phyloP scores from a whole-genome alignment of 2,888 invertebrate genomes.

The Hipparchia sbordonii region DNA sequence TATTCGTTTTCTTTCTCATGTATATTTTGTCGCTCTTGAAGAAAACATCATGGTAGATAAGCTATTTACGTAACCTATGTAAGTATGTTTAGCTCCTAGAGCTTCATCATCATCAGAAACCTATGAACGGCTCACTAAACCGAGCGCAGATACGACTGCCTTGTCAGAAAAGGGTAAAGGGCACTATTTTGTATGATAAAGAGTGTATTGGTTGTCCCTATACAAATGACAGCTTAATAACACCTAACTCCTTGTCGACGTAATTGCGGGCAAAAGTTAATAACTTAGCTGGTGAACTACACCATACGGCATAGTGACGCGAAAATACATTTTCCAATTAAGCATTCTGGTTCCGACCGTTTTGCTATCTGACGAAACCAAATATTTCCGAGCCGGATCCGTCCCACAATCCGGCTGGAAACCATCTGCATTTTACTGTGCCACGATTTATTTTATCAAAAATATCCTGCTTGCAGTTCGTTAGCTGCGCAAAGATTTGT shows the following conservation, averaged over 20 bases:
- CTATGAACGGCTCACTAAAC: too few species aligned
- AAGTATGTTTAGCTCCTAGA: not conserved
- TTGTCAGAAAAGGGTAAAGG: too few species aligned
- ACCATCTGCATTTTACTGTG: conserved; percentile 52
- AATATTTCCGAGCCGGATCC: conserved; percentile 55
- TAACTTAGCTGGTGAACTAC: not conserved
- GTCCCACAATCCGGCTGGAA: conserved; percentile 55
- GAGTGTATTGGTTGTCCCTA: too few species aligned
- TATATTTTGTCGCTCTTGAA: not conserved
- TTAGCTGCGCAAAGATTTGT: conserved; percentile 48
- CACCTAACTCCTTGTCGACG: too few species aligned
- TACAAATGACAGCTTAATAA: too few species aligned
- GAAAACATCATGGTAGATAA: not conserved
- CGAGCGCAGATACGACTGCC: too few species aligned
- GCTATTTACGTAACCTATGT: not conserved
- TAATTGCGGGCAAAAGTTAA: too few species aligned
- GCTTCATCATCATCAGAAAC: too few species aligned
- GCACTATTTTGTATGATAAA: too few species aligned
- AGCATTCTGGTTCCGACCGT: conserved; percentile 36
- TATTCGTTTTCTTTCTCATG: conserved; percentile 9
- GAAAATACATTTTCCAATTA: conserved; percentile 29
- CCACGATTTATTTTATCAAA: conserved; percentile 60
- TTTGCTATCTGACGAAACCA: conserved; percentile 49
- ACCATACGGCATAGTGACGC: not conserved
- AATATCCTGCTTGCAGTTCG: conserved; percentile 59